Percentiles rank a stretch among this genome's conserved stretches.
These are phyloP conservation scores for Seriola dumerili DNA, from an alignment of 2,113 vertebrate species.

Conservation along the genomic window DNA sequence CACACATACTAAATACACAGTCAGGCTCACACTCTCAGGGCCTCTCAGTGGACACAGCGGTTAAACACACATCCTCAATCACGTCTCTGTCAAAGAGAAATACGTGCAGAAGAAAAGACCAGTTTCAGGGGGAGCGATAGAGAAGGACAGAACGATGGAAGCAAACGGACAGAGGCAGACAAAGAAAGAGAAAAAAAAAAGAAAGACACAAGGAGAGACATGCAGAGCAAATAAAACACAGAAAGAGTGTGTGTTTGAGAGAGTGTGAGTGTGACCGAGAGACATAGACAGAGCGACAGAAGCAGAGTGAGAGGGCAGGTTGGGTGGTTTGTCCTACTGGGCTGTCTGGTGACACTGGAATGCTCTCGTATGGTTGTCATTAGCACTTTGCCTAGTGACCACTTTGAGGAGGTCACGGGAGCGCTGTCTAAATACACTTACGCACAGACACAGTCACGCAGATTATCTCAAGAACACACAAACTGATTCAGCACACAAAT, in stretches of 20 bases:
- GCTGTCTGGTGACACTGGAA: conserved; percentile 72
- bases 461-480: background rate
- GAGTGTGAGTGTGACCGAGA: conserved; percentile 17
- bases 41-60: conserved; percentile 79
- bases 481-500: conserved; percentile 1
- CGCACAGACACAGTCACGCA: conserved; percentile 4
- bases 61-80: conserved; percentile 86
- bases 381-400: conserved; percentile 77
- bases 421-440: conserved; percentile 59
- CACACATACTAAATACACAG: conserved; percentile 66
- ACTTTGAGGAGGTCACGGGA: conserved; percentile 62
- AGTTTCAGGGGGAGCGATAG: conserved; percentile 37
- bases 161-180: conserved; percentile 26
- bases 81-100: conserved; percentile 81
- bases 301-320: conserved; percentile 49
- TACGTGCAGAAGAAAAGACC: conserved; percentile 65
- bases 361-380: conserved; percentile 79
- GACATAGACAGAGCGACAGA: conserved; percentile 31
- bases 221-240: conserved; percentile 49
- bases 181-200: conserved; percentile 7
- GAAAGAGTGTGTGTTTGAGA: conserved; percentile 14
- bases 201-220: conserved; percentile 30
- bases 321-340: conserved; percentile 62
- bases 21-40: conserved; percentile 68
- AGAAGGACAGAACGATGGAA: conserved; percentile 20